Evolutionary conservation across 2,888 invertebrate genomes (phyloP).

Genomic region (Scaptomyza polygonia): DNA sequence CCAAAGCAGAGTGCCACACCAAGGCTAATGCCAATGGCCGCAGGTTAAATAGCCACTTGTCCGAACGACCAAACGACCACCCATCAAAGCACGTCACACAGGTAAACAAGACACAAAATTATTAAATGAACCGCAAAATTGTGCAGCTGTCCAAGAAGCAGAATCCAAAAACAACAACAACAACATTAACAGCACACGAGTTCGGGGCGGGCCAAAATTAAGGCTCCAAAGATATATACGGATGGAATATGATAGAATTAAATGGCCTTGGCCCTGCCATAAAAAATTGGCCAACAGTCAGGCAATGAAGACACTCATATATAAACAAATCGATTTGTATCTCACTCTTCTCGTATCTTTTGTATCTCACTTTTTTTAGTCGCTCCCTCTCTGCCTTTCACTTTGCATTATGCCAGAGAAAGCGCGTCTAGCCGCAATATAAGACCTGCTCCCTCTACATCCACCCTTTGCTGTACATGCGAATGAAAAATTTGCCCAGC

Average conservation of each 20-base stretch:
- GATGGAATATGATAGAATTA: slow-evolving; percentile 25
- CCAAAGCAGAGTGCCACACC: slow-evolving; percentile 17
- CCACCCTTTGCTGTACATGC: slow-evolving; percentile 12
- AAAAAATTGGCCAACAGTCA: slow-evolving; percentile 19
- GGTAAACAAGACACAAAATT: slow-evolving; percentile 74
- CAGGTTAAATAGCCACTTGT: slow-evolving; percentile 52
- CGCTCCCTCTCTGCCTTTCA: no score
- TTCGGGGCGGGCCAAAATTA: neutral
- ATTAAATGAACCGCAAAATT: slow-evolving; percentile 80
- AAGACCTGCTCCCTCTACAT: slow-evolving; percentile 2
- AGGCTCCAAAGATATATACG: slow-evolving; percentile 54
- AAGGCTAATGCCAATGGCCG: slow-evolving; percentile 67
- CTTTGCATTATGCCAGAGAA: slow-evolving; percentile 48
- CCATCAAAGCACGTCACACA: slow-evolving; percentile 42
- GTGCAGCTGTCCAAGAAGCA: slow-evolving; percentile 62
- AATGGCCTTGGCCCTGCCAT: slow-evolving; percentile 36
- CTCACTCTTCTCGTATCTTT: no score
- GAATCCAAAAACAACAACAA: slow-evolving; percentile 2
- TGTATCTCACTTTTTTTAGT: no score
- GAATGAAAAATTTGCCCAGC: slow-evolving; percentile 35
- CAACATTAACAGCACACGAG: neutral
- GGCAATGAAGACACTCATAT: slow-evolving; percentile 2
- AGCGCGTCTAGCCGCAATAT: slow-evolving; percentile 57
- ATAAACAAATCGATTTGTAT: slow-evolving; percentile 11
- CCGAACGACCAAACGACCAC: slow-evolving; percentile 2